Conservation (phyloP, 35 echinoderm and acorn worm genomes). For the Apostichopus californicus region DNA sequence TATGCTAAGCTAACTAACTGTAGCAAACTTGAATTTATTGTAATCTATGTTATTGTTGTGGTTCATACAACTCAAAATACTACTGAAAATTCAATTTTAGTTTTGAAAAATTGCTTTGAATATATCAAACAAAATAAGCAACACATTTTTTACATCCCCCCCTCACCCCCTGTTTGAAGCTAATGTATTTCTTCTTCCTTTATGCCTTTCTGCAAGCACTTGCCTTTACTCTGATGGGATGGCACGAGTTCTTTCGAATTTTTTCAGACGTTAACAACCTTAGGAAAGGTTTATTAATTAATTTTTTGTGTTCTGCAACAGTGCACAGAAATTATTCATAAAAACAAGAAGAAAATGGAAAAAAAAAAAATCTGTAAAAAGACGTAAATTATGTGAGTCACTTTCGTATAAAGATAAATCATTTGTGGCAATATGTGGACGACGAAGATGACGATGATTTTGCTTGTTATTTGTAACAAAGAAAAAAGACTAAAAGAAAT, state of each 20-base stretch:
- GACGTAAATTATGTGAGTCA: slow-evolving; percentile 37
- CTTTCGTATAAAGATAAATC: slow-evolving; percentile 24
- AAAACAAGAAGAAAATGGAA: neutral
- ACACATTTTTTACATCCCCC: too few species aligned
- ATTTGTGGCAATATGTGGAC: slow-evolving; percentile 41
- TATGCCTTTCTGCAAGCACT: neutral
- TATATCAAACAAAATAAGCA: too few species aligned
- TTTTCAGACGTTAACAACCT: neutral
- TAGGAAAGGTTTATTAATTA: neutral
- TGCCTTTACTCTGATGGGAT: neutral
- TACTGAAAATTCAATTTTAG: too few species aligned
- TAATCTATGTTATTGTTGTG: too few species aligned
- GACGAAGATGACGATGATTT: neutral
- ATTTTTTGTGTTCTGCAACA: neutral
- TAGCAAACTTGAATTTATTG: too few species aligned
- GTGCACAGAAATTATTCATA: neutral
- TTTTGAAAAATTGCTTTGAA: too few species aligned
- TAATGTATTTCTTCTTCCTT: too few species aligned
- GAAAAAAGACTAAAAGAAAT: slow-evolving; percentile 8
- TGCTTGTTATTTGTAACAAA: slow-evolving; percentile 41
- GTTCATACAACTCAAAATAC: too few species aligned
- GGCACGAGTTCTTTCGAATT: neutral
- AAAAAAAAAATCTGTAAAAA: neutral
- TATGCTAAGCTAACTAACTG: too few species aligned
- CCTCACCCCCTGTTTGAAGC: too few species aligned